Base-by-base conservation (phyloP, 2,113 vertebrate species). In the Paedocypris sp. region DNA sequence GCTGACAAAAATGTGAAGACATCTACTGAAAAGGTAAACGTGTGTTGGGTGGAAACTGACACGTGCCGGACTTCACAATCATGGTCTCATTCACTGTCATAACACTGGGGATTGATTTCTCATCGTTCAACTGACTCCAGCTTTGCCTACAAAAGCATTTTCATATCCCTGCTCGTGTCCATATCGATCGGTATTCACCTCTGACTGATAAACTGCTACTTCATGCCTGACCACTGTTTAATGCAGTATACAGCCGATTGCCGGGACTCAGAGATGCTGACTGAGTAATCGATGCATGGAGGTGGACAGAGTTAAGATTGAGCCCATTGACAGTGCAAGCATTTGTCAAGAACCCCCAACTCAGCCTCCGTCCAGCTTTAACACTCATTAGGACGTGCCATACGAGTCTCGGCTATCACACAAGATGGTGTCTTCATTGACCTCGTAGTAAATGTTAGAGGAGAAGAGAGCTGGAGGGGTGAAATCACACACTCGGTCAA, bases 161-260 rank as follows among this genome's bases (percentile, higher is more conserved):
- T 28, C 60, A 62, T 56, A 47, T 54, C 67, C 39, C 28, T 46
- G 36, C 57, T 65, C 60, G 43, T 60, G 47, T 20, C 22, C 4
- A 15, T 36, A 72, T 68, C 61, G 73, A 72, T 72, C 54, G 41
- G 42, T 59, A 58, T 65, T 64, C 63, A 64, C 70, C 67, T 66
- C 64, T 61, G 59, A 62, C 69, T 69, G 67, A 71, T 71, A 64
- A 71, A 68, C 54, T 43, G 62, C 56, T 51, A 61, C 62, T 71
- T 73, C 62, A 66, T 45, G 66, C 66, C 47, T 22, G 16, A 49
- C 25, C 41, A 50, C 48, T 61, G 22, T 60, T 49, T 71, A 66
- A 66, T 63, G 64, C 52, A 46, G 41, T 49, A 47, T 51, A 33
- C 38, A 41, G 48, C 47, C 62, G 43, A 35, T 32, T 13, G 32